phyloP scores from a whole-genome alignment of 30 jellyfish, hydroid and myxozoan genomes.

The Morbakka virulenta region DNA sequence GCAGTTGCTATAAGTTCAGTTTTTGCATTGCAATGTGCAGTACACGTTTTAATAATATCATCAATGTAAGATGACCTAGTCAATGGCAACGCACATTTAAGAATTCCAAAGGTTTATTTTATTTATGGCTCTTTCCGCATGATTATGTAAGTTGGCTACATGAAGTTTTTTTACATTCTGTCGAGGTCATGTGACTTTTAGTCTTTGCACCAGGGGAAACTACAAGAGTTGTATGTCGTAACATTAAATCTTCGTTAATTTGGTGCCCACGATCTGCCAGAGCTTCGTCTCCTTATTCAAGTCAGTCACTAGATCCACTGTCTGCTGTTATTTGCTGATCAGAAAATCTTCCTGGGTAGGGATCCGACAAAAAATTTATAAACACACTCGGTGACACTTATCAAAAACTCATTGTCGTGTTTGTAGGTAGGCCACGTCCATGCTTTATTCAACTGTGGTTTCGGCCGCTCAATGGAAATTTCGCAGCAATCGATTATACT shows the following conservation, averaged over 20 bases:
- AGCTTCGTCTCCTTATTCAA: constrained; percentile 48
- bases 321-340: constrained; percentile 49
- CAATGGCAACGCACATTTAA: constrained; percentile 43
- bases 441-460: too few relatives aligned
- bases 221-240: constrained; percentile 8
- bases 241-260: constrained; percentile 35
- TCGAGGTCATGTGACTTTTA: constrained; percentile 30
- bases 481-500: too few relatives aligned
- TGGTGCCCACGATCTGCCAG: constrained; percentile 56
- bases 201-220: constrained; percentile 28
- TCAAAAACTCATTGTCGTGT: constrained; percentile 25
- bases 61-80: constrained; percentile 42
- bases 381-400: constrained; percentile 44
- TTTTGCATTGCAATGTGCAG: too few relatives aligned
- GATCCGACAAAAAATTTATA: constrained; percentile 31
- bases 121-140: constrained; percentile 51
- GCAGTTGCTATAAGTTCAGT: too few relatives aligned
- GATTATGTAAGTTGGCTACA: constrained; percentile 35
- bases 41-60: constrained; percentile 55
- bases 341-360: constrained; percentile 54
- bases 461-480: too few relatives aligned
- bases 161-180: constrained; percentile 5
- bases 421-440: too few relatives aligned
- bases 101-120: constrained; percentile 19
- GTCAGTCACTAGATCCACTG: constrained; percentile 18